Evolutionary conservation across 1,140 invertebrate species (phyloP), one percentile per base, ranked within the genome.

Genomic region (Nasonia giraulti): DNA sequence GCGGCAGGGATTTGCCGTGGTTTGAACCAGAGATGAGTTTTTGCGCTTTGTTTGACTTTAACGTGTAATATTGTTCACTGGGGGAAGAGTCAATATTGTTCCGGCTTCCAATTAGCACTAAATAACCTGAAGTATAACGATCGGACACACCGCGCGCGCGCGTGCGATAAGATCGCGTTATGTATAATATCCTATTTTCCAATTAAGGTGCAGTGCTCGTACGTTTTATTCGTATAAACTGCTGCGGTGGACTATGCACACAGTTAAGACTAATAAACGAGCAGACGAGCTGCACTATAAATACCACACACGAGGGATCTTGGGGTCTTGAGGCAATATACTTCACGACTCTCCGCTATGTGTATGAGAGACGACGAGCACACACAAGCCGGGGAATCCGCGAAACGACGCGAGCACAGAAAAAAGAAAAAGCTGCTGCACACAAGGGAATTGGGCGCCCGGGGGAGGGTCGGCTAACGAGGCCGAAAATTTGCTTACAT

Each of bases 401-500:
- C 27, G 50, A n/a, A 77, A 27, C 50, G 75, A n/a, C 75, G n/a
- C n/a, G 6, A 14, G 40, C 33, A 37, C 33, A 37, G n/a, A 62
- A 78, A 66, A 50, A 50, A 62, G 20, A 62, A 6, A n/a, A n/a
- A 17, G 20, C 40, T 44, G 20, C 55, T 2, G 20, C 55, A 3
- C 6, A 62, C 55, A 62, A 2, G 55, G 55, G 55, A 62, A n/a
- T 62, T n/a, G 40, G 8, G 1, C 20, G 14, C 27, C 27, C 27
- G 27, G 27, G 27, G 27, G 27, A 4, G 17, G 55, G 1, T n/a
- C 17, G 77, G 55, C 33, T 79, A 79, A 79, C 77, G 55, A 79
- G 77, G 50, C 31, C 44, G 37, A 79, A 79, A 66, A 79, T 68
- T 79, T 68, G 77, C 55, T 66, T 14, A 77, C 40, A 23, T 23